Evolutionary conservation across 2,113 vertebrate genomes (phyloP), one percentile per base, ranked within the genome.

Genomic region (Mormyrus iriodes): DNA sequence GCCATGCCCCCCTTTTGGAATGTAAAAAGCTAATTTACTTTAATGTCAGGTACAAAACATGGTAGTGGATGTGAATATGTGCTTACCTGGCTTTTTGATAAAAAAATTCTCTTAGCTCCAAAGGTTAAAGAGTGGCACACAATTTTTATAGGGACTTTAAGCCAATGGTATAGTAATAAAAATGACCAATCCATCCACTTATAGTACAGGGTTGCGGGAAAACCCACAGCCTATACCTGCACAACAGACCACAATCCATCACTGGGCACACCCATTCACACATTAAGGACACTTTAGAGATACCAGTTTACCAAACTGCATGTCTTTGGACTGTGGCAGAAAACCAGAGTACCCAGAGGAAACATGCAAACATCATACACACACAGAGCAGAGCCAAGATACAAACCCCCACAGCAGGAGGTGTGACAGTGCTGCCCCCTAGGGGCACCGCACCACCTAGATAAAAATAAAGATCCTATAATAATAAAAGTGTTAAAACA

Each of bases 1-100:
- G 97, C 95, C 85, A 96, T 97, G 0, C 90, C 90, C 21, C 97
- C 95, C 90, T 98, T 97, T 98, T 98, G 91, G 51, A 89, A 69
- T 69, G 27, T 69, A 10, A 69, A 69, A 69, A 69, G 61, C 61
- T 0, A 31, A 0, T 69, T 69, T 27, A 69, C 27, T 69, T 69
- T 69, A 69, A n/a, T 13, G 9, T 69, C 27, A 31, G 9, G n/a
- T 65, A 90, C 42, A 90, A 88, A 90, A 35, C 31, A 76, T 44
- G 12, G 42, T 88, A 27, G n/a, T 27, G n/a, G 61, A 12, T 65
- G 2, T 24, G n/a, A 12, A 65, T 65, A 27, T 65, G 61, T 27
- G n/a, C 61, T 65, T 65, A 27, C n/a, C 61, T 65, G 61, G 3
- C 2, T 65, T 27, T 65, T 12, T 3, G n/a, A 27, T 13, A 12